A percentile compares a stretch with the other conserved stretches of the same genome.
phyloP scores from a whole-genome alignment of 2,888 invertebrate species.

The Lepidochrysops patricia region DNA sequence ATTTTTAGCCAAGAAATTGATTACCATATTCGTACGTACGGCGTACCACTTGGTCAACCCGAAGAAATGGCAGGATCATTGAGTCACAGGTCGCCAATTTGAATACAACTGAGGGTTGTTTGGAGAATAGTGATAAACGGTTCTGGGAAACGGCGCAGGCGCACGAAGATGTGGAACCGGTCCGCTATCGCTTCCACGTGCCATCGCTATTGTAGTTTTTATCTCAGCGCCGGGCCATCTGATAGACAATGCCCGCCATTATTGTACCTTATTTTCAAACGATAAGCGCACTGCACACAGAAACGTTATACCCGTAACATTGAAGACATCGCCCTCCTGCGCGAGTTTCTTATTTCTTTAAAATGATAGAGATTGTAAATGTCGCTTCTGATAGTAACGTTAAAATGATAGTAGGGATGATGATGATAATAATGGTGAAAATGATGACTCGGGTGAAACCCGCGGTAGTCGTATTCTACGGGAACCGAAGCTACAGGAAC shows the following conservation, averaged over 20 bases:
- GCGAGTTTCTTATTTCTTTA: no score
- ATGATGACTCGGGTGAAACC: not conserved
- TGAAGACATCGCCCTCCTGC: no score
- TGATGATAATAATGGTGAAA: not conserved
- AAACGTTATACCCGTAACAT: no score
- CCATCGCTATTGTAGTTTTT: constrained; percentile 14
- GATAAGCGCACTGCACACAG: not conserved
- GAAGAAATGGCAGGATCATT: not conserved
- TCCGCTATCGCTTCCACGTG: constrained; percentile 27
- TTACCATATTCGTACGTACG: no score
- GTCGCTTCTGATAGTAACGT: no score
- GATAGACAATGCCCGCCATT: constrained; percentile 11
- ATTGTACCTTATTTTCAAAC: not conserved
- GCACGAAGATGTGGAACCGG: constrained; percentile 26
- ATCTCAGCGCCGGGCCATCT: not conserved
- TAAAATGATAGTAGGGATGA: no score
- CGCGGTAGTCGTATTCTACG: not conserved
- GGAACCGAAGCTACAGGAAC: constrained; percentile 12
- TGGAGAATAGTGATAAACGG: constrained; percentile 26
- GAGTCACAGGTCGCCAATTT: not conserved
- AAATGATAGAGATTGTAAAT: no score
- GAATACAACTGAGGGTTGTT: constrained; percentile 5
- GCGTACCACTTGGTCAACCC: not conserved
- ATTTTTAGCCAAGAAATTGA: no score
- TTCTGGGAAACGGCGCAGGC: constrained; percentile 26